These are phyloP conservation scores for Stegana nigrithorax DNA, from an alignment of 2,888 invertebrate genomes.

Conservation along the genomic window DNA sequence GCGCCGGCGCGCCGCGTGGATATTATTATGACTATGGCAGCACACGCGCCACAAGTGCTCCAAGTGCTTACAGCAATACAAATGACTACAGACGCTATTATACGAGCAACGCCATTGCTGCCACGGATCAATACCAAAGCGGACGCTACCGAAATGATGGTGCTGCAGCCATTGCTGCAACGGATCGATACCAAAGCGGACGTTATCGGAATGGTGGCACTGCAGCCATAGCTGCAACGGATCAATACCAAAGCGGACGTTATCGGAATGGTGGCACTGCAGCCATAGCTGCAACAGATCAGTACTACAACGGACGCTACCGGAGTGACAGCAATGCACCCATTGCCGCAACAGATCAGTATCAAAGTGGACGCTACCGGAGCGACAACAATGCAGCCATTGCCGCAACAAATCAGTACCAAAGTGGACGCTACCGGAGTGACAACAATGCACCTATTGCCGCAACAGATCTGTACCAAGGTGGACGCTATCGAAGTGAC, in stretches of 20 bases:
- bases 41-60: background rate
- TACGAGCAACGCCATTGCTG: background rate
- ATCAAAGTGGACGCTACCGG: too few species aligned
- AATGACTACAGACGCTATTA: slow-evolving; percentile 7
- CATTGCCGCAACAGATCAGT: too few species aligned
- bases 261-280: too few species aligned
- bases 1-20: slow-evolving; percentile 39
- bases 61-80: slow-evolving; percentile 14
- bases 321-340: too few species aligned
- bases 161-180: background rate
- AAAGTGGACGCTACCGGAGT: too few species aligned
- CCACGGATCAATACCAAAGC: slow-evolving; percentile 20
- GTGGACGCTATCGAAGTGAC: too few species aligned
- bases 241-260: background rate
- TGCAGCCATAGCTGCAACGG: background rate
- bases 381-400: too few species aligned
- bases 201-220: background rate
- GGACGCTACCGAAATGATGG: slow-evolving; percentile 31
- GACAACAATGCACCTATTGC: too few species aligned
- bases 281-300: too few species aligned
- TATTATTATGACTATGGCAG: slow-evolving; percentile 29
- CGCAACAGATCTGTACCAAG: too few species aligned
- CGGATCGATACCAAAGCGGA: background rate
- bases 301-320: too few species aligned
- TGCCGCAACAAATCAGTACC: too few species aligned